phyloP scores from a whole-genome alignment of 2,113 vertebrate genomes.

The Ovis aries region DNA sequence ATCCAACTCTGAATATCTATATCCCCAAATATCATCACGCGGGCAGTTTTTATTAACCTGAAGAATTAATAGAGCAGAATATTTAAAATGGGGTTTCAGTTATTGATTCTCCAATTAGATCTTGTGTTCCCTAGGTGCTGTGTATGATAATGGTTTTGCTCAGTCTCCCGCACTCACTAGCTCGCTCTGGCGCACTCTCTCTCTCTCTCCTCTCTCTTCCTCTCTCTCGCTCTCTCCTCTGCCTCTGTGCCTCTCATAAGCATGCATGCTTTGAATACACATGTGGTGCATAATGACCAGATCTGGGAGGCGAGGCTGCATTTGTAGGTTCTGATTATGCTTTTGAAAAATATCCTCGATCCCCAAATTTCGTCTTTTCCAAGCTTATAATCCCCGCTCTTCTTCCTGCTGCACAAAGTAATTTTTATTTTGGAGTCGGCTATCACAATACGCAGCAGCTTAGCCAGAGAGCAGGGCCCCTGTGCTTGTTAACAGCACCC shows the following conservation, averaged over 20 bases:
- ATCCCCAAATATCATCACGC: conserved; percentile 80
- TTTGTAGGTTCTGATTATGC: conserved; percentile 55
- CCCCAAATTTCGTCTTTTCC: conserved; percentile 48
- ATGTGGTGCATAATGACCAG: conserved; percentile 51
- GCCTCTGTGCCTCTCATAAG: not conserved
- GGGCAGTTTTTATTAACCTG: conserved; percentile 78
- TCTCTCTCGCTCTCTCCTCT: not conserved
- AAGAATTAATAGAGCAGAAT: conserved; percentile 79
- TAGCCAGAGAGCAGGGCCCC: conserved; percentile 60
- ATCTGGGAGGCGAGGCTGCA: conserved; percentile 39
- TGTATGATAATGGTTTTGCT: conserved; percentile 55
- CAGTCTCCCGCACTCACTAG: conserved; percentile 16
- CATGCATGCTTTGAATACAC: conserved; percentile 66
- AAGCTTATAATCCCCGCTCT: conserved; percentile 28
- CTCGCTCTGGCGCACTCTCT: not conserved
- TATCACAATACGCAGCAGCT: conserved; percentile 9
- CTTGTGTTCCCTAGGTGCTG: conserved; percentile 66
- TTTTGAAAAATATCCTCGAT: conserved; percentile 65
- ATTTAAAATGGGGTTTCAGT: conserved; percentile 79
- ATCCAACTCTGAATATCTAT: conserved; percentile 85
- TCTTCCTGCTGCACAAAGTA: conserved; percentile 44
- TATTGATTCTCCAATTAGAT: conserved; percentile 81
- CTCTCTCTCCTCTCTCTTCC: not conserved
- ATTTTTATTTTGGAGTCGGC: conserved; percentile 63
- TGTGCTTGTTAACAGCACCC: conserved; percentile 64